Conservation (phyloP, 2,797 vertebrate species). For the Balearica regulorum region DNA sequence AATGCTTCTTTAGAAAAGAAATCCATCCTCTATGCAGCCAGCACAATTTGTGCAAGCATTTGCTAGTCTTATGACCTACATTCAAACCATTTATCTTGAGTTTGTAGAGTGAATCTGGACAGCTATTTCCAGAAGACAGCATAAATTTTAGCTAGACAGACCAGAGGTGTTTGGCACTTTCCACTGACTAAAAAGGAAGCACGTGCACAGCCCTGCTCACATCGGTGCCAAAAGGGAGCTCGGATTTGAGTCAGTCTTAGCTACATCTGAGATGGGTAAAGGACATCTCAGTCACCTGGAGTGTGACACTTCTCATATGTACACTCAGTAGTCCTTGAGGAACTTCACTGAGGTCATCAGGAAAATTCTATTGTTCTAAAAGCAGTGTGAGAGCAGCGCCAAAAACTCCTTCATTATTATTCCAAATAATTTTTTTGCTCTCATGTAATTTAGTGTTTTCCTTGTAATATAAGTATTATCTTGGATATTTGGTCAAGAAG, state of each 20-base stretch:
- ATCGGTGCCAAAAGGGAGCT: not conserved
- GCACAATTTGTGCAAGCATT: not conserved
- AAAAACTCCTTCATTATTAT: not conserved
- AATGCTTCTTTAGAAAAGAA: not conserved
- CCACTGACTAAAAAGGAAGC: not conserved
- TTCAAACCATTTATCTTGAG: not conserved
- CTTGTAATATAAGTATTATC: not conserved
- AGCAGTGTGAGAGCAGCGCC: not conserved
- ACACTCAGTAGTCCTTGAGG: not conserved
- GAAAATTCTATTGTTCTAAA: not conserved
- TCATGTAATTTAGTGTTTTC: not conserved
- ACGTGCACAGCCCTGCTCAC: not conserved
- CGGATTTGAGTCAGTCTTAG: not conserved
- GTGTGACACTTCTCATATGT: rapidly evolving
- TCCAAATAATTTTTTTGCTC: not conserved
- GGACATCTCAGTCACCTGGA: not conserved
- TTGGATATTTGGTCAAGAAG: not conserved
- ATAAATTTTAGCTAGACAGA: not conserved
- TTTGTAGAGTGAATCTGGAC: not conserved
- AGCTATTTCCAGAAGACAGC: not conserved
- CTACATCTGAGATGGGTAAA: not conserved
- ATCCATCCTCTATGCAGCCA: not conserved
- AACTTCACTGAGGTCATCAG: not conserved
- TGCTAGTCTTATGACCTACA: not conserved
- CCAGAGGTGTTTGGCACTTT: not conserved